Evolutionary conservation across 2,113 vertebrate species (phyloP).

Genomic region (Heterotis niloticus): DNA sequence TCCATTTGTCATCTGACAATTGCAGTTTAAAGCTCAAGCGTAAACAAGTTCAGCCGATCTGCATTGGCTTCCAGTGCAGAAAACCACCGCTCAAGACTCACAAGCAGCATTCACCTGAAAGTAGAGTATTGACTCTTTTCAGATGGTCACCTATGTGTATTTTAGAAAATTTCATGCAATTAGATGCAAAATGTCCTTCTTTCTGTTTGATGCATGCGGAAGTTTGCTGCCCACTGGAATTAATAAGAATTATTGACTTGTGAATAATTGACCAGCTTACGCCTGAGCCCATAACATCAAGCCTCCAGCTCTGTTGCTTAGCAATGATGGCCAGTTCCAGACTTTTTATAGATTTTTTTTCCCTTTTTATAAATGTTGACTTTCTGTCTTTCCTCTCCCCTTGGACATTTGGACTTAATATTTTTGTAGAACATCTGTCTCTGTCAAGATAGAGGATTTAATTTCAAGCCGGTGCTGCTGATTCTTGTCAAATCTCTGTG

Average conservation of each 20-base stretch:
- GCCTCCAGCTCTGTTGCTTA: not conserved
- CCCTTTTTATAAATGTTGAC: not conserved
- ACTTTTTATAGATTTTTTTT: not conserved
- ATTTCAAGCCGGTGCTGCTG: not conserved
- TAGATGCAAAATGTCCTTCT: too few species aligned
- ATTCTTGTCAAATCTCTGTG: conserved; percentile 5
- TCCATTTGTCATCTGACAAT: too few species aligned
- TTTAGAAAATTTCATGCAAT: too few species aligned
- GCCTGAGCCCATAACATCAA: not conserved
- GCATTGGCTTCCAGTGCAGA: too few species aligned
- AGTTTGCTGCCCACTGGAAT: not conserved
- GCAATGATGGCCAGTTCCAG: not conserved
- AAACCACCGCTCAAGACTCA: too few species aligned
- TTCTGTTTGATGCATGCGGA: not conserved
- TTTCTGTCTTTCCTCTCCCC: not conserved
- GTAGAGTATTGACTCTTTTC: too few species aligned
- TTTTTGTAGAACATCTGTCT: conserved; percentile 9
- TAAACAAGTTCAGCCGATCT: too few species aligned
- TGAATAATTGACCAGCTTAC: not conserved
- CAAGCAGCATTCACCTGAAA: too few species aligned
- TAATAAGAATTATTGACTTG: not conserved
- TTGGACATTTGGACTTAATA: not conserved
- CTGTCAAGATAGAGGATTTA: conserved; percentile 12
- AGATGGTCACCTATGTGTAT: too few species aligned
- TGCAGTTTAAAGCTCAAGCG: too few species aligned